Base-by-base conservation (phyloP, 35 echinoderm and acorn worm genomes). In the Apostichopus californicus region DNA sequence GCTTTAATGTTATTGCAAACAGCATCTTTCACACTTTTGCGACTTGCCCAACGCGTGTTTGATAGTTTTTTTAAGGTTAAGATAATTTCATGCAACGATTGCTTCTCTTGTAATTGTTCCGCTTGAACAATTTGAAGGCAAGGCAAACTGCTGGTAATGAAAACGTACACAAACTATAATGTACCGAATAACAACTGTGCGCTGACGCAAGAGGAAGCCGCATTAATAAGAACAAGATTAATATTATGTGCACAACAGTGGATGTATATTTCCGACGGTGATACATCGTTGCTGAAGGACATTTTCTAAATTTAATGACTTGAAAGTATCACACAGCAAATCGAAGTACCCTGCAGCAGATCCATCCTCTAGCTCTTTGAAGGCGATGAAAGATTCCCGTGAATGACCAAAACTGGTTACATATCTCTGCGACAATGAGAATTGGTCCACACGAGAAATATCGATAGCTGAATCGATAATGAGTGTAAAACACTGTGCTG, bases 141-240 rank as follows among this genome's bases (percentile, higher is more conserved):
- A 12, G 81, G 54, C 81, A 84, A 84, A 15, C 54, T 57, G 55
- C 81, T 84, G 54, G 81, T 84, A 57, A 84, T 85, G 11, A 59
- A 85, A 3, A 85, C 7, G 20, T 58, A 58, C 53, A 59, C 1
- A 58, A 14, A 58, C 1, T 85, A 54, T 85, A 56, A 58, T 18
- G 55, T 85, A 55, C 80, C 79, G 52, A 82, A 83, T 7, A 83
- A 83, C 80, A 83, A 17, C 55, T 56, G 20, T 57, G 8, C 80
- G 6, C 5, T 17, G 13, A 57, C 54, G 9, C 81, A 84, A 58
- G 81, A 84, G 54, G 56, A 52, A 13, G 13, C 54, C 1, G 81
- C 52, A 84, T 84, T 34, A 84, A 85, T 85, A 25, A 85, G 54
- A 85, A 85, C 81, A n/a, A 85, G 81, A 58, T 85, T 85, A 57